Base-by-base conservation (phyloP, 2,113 vertebrate genomes). In the Myotis yumanensis region DNA sequence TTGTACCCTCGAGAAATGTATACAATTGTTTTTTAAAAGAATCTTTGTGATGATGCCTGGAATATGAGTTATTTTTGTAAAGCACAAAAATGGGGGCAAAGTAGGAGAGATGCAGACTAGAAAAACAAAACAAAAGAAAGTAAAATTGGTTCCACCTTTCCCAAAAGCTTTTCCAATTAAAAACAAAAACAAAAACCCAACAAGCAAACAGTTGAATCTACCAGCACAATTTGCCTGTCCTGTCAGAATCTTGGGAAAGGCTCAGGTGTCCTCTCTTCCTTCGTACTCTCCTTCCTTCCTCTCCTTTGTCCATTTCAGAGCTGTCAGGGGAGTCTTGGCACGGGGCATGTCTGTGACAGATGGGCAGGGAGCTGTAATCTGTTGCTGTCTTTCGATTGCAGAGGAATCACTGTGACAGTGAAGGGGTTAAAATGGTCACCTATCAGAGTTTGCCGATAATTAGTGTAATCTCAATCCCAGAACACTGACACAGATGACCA, bases 351-450 rank as follows among this genome's bases (percentile, higher is more conserved):
- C 59, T 7, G 18, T 90, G 95, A 87, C 96, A 96, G 97, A 94
- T 96, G 97, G 94, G 54, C 0, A 2, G 69, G 46, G 91, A 91
- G 86, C 95, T 5, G 0, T 93, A 69, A 91, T 97, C 97, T 96
- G 57, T 86, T 68, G n/a, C 20, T 28, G 0, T 0, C 1, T 16
- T 95, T 95, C 14, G 0, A 28, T 92, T 96, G 93, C 64, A 22
- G 72, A 89, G 72, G 72, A 82, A 46, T 91, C 0, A 3, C 48
- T 0, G 2, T 76, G 76, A 84, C 88, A 75, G 17, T 3, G 83
- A 96, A 97, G 77, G 94, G 96, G 97, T 96, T 97, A 97, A 97
- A 97, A 90, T 95, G 97, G 96, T 97, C 96, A 94, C 91, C 77
- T 90, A 93, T 43, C 91, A 77, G 91, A 94, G 87, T 85, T 94